A percentile compares a stretch with the other conserved stretches of the same genome.
Conservation (phyloP, 2,888 invertebrate genomes). For the Hypercompe scribonia region DNA sequence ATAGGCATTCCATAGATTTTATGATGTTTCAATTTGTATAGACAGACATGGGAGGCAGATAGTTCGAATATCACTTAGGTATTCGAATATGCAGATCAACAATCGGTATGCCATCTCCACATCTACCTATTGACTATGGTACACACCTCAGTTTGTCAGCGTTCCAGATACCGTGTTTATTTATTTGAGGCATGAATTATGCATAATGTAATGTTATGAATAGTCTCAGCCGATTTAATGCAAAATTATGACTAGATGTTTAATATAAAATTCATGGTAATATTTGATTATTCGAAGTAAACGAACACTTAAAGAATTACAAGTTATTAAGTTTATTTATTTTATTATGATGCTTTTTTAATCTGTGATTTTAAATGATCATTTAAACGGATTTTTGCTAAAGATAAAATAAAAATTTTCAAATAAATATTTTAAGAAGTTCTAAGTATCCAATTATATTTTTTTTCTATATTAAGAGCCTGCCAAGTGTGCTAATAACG, state of each 20-base stretch:
- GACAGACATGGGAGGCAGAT: constrained; percentile 63
- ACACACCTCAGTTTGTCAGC: constrained; percentile 58
- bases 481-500: too few relatives aligned
- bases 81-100: constrained; percentile 79
- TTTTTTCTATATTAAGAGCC: too few relatives aligned
- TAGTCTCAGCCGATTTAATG: neutral
- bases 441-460: too few relatives aligned
- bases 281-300: neutral
- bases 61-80: constrained; percentile 78
- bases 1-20: constrained; percentile 59
- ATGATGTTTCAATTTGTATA: constrained; percentile 78
- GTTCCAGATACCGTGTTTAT: constrained; percentile 56
- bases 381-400: too few relatives aligned
- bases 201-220: constrained; percentile 37
- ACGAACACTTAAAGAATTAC: neutral
- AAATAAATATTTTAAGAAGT: too few relatives aligned
- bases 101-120: constrained; percentile 70
- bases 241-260: neutral
- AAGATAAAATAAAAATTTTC: too few relatives aligned
- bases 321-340: neutral
- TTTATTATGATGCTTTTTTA: neutral
- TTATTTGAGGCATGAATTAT: constrained; percentile 51
- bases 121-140: constrained; percentile 56
- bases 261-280: neutral
- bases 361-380: neutral